Base-by-base conservation (phyloP, 2,113 vertebrate species). In the Passer montanus region DNA sequence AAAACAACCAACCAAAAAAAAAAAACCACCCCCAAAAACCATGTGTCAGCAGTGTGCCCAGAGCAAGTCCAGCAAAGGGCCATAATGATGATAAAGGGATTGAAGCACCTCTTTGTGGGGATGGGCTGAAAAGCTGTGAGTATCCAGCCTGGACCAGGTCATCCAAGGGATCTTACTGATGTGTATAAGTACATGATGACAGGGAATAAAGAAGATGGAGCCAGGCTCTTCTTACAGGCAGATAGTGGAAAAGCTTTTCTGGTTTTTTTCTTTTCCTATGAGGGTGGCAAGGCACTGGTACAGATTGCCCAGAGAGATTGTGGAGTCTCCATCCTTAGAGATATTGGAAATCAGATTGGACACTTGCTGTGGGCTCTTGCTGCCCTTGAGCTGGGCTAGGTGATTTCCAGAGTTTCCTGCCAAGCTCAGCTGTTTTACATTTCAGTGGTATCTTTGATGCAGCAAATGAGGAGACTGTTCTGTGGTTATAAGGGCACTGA, bases 21-120 rank as follows among this genome's bases (percentile, higher is more conserved):
- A 7, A 0, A 41, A 41, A 39, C n/a, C n/a, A 39, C 5, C 13
- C 3, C 2, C 5, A 39, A 15, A 72, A 59, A 1, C 2, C 5
- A 4, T 13, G 16, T 69, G 39, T 64, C 62, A 77, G 18, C 21
- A 30, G 15, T 58, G 49, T 66, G 31, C 13, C 15, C 41, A 22
- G 26, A 62, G 3, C 24, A 37, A 50, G 35, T 33, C 26, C 70
- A 79, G 74, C 10, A 70, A 64, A 84, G 27, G 46, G 12, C 17
- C 52, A 64, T 41, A 43, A 7, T 24, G n/a, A 20, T 44, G 31
- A 52, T 74, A 44, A 77, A 62, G 24, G 9, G 11, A 9, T 22
- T 70, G 66, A 52, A 26, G 17, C 58, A 39, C 17, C 33, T 69
- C 16, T 52, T 1, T 53, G 4, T 60, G 47, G 16, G 31, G 23